Conservation (phyloP, 2,113 vertebrate genomes). For the Athene cunicularia region DNA sequence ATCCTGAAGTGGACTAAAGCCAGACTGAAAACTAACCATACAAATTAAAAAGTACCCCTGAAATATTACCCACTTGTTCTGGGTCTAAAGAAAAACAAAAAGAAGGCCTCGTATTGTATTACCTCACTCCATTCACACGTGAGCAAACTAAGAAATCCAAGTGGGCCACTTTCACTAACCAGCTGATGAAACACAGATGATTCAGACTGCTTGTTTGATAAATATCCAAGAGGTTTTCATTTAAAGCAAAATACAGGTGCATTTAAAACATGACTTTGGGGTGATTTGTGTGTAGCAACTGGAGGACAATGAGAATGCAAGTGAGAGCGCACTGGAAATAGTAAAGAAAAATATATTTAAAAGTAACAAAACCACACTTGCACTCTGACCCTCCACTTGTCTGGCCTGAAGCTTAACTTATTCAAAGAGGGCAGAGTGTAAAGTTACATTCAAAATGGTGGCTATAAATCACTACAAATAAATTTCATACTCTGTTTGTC, state of each 20-base stretch:
- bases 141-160: conserved; percentile 75
- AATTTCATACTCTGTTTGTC: conserved; percentile 93
- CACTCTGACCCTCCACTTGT: conserved; percentile 87
- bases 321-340: conserved; percentile 80
- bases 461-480: conserved; percentile 91
- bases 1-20: conserved; percentile 81
- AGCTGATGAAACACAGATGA: conserved; percentile 71
- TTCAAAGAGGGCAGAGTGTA: conserved; percentile 84
- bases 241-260: conserved; percentile 83
- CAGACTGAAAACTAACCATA: conserved; percentile 82
- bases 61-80: conserved; percentile 98
- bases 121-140: conserved; percentile 80
- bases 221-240: conserved; percentile 77
- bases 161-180: conserved; percentile 76
- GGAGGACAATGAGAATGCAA: conserved; percentile 75
- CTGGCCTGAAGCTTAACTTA: conserved; percentile 79
- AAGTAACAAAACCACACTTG: conserved; percentile 80
- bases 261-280: conserved; percentile 84
- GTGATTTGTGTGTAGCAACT: conserved; percentile 83
- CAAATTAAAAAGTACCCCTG: conserved; percentile 88
- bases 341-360: conserved; percentile 76
- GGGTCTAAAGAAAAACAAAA: conserved; percentile 82
- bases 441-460: conserved; percentile 85
- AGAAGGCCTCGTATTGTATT: conserved; percentile 77
- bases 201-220: conserved; percentile 79